These are phyloP conservation scores for Biston stratarius DNA, from an alignment of 2,888 invertebrate species.

Conservation along the genomic window DNA sequence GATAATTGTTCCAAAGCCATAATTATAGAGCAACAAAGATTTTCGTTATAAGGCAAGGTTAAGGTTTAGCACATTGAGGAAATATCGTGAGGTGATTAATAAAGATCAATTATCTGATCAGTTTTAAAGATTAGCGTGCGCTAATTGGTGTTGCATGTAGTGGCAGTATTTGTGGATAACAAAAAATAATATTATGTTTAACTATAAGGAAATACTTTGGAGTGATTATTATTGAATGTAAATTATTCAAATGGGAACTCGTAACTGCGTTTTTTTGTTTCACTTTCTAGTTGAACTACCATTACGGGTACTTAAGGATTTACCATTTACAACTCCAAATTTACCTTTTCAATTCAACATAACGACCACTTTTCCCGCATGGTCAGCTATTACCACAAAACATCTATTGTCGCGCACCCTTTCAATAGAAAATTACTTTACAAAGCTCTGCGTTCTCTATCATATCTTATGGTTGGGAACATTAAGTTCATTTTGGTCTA, in stretches of 20 bases:
- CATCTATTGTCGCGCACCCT: slow-evolving; percentile 33
- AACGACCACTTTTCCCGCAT: slow-evolving; percentile 27
- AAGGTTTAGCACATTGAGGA: slow-evolving; percentile 31
- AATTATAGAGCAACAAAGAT: slow-evolving; percentile 42
- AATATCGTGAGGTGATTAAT: slow-evolving; percentile 31
- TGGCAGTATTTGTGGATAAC: slow-evolving; percentile 3
- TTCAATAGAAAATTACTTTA: slow-evolving; percentile 30
- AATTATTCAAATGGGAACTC: neutral
- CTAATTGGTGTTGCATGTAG: slow-evolving; percentile 19
- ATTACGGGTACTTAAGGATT: slow-evolving; percentile 13
- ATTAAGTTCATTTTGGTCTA: slow-evolving; percentile 29
- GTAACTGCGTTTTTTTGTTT: neutral
- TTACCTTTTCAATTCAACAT: slow-evolving; percentile 25
- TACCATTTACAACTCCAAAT: slow-evolving; percentile 16
- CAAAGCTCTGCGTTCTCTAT: neutral
- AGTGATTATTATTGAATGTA: neutral
- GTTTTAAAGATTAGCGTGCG: slow-evolving; percentile 11
- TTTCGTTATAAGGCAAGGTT: slow-evolving; percentile 36
- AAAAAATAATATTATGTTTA: slow-evolving; percentile 7
- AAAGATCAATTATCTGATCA: slow-evolving; percentile 34
- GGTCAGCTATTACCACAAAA: slow-evolving; percentile 27
- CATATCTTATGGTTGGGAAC: slow-evolving; percentile 1
- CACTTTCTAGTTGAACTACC: slow-evolving; percentile 9
- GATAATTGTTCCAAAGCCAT: slow-evolving; percentile 47
- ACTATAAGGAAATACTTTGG: neutral